phyloP scores from a whole-genome alignment of 1,140 invertebrate species.

The Hesperophylax magnus region DNA sequence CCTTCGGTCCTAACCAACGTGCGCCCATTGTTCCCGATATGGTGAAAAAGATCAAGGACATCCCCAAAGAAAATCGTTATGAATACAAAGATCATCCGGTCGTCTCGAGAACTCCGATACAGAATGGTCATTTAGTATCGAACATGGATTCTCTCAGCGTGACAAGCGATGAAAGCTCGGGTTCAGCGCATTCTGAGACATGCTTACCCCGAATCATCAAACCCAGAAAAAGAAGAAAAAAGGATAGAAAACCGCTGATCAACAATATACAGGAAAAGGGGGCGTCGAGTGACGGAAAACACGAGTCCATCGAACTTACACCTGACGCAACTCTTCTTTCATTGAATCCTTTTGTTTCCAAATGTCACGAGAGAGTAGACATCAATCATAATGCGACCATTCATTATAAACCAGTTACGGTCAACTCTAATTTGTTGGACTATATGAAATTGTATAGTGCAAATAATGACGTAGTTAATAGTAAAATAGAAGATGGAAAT shows the following conservation, averaged over 20 bases:
- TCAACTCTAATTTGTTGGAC: conserved; percentile 22
- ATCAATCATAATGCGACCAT: not conserved
- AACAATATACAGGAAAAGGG: conserved; percentile 47
- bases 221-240: conserved; percentile 89
- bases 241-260: conserved; percentile 81
- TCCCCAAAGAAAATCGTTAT: conserved; percentile 48
- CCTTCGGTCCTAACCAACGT: conserved; percentile 60
- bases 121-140: conserved; percentile 55
- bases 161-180: conserved; percentile 83
- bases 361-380: conserved; percentile 44
- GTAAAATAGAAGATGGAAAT: not conserved
- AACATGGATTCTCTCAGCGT: conserved; percentile 79
- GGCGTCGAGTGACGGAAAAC: conserved; percentile 14
- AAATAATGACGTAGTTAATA: conserved; percentile 8
- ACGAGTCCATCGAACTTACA: not conserved
- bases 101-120: conserved; percentile 42
- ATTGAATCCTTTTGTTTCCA: conserved; percentile 32
- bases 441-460: conserved; percentile 34
- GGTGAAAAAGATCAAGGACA: conserved; percentile 50
- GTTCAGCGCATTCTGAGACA: conserved; percentile 80
- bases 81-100: conserved; percentile 53
- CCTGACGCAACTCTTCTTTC: not conserved
- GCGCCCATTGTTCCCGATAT: conserved; percentile 63
- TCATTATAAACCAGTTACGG: not conserved
- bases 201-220: conserved; percentile 90